Evolutionary conservation across 2,888 invertebrate species (phyloP).

Genomic region (Apoda limacodes): DNA sequence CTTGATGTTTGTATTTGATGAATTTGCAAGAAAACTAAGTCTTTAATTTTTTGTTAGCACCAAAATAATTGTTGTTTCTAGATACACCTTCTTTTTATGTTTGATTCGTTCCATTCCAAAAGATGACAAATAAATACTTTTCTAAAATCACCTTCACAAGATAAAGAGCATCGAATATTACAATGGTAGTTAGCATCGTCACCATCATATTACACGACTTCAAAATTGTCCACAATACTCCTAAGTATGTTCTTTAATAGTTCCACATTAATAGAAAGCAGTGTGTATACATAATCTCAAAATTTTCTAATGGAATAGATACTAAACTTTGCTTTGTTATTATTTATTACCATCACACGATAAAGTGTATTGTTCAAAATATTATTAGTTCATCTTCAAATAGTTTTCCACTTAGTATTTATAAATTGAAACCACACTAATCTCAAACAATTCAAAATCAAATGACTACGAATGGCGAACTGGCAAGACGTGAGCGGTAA

Average conservation of each 20-base stretch:
- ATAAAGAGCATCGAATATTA: slow-evolving; percentile 15
- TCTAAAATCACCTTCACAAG: slow-evolving; percentile 11
- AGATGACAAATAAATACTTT: slow-evolving; percentile 13
- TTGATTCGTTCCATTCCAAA: slow-evolving; percentile 20
- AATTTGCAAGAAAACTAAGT: no score
- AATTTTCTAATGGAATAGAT: slow-evolving; percentile 2
- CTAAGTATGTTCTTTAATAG: slow-evolving; percentile 6
- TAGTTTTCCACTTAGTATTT: no score
- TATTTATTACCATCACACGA: slow-evolving; percentile 5
- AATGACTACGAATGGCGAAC: background rate
- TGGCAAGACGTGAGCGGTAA: background rate
- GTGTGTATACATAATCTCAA: slow-evolving; percentile 2
- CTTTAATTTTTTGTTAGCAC: no score
- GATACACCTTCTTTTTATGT: slow-evolving; percentile 18
- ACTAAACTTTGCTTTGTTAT: slow-evolving; percentile 1
- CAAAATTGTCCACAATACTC: slow-evolving; percentile 11
- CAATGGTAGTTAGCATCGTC: slow-evolving; percentile 4
- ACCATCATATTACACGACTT: slow-evolving; percentile 9
- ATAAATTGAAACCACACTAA: background rate
- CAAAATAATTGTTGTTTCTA: no score
- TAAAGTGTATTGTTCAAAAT: background rate
- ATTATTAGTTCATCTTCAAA: no score
- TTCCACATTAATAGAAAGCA: slow-evolving; percentile 1
- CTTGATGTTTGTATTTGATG: no score
- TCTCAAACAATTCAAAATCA: slow-evolving; percentile 2